These are phyloP conservation scores for Eupithecia subfuscata DNA, from an alignment of 2,888 invertebrate genomes.

Conservation along the genomic window DNA sequence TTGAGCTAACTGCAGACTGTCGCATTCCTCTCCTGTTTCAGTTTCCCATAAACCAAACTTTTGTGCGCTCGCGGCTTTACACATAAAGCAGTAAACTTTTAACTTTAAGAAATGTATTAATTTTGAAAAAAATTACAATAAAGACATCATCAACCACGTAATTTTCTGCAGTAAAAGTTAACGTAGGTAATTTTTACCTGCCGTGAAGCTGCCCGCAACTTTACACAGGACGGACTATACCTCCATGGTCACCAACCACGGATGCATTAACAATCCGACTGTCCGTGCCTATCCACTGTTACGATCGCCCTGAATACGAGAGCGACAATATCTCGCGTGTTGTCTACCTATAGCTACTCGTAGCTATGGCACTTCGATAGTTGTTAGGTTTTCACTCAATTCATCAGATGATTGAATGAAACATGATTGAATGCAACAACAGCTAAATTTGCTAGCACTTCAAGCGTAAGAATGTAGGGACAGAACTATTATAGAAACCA, in stretches of 20 bases:
- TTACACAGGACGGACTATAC: neutral
- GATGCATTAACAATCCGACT: conserved; percentile 64
- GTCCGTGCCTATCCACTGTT: conserved; percentile 75
- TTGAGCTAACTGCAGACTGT: too few species aligned
- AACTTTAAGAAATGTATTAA: too few species aligned
- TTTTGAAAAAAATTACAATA: too few species aligned
- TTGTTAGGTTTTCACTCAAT: neutral
- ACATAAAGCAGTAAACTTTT: too few species aligned
- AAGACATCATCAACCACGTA: too few species aligned
- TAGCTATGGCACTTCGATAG: neutral
- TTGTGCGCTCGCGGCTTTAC: too few species aligned
- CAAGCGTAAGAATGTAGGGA: neutral
- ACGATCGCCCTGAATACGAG: conserved; percentile 74
- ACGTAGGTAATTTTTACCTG: too few species aligned
- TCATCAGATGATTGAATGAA: neutral
- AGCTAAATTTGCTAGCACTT: neutral
- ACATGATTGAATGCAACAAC: neutral
- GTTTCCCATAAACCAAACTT: too few species aligned
- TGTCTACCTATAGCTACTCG: neutral
- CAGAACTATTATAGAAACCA: neutral
- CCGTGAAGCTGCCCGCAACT: too few species aligned
- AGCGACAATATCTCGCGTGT: conserved; percentile 46
- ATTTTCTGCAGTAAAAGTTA: too few species aligned
- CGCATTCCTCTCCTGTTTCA: too few species aligned
- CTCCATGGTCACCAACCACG: conserved; percentile 25